Percentiles rank a stretch among this genome's conserved stretches.
Conservation (phyloP, 1,140 invertebrate species). For the Hyphantria cunea region DNA sequence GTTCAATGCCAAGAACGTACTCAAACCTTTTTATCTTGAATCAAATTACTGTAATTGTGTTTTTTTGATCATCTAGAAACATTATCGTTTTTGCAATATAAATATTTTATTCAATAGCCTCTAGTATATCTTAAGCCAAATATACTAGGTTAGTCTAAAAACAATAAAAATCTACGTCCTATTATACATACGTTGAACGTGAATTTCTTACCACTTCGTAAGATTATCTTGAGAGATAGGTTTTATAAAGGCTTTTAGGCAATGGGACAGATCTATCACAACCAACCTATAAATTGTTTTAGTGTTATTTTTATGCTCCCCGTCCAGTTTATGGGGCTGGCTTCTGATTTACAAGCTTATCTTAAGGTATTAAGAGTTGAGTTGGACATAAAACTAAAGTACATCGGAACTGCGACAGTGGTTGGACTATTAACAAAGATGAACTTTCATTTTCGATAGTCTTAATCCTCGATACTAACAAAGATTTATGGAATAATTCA, state of each 20-base stretch:
- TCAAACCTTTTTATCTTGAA: too few species aligned
- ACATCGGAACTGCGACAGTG: not conserved
- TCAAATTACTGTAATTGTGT: too few species aligned
- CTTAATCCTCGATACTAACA: not conserved
- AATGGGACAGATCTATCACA: slow-evolving; percentile 19
- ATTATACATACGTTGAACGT: not conserved
- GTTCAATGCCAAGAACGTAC: too few species aligned
- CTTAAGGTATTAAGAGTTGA: not conserved
- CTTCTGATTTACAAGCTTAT: slow-evolving; percentile 20
- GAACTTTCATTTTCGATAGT: not conserved
- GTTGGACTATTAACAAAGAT: not conserved
- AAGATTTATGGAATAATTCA: too few species aligned
- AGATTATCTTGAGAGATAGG: not conserved
- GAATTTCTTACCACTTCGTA: not conserved
- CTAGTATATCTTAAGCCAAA: too few species aligned
- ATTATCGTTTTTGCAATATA: too few species aligned
- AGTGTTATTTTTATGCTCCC: slow-evolving; percentile 19
- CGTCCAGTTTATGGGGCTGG: slow-evolving; percentile 7
- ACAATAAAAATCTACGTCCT: too few species aligned
- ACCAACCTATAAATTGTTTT: slow-evolving; percentile 25
- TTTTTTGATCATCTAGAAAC: too few species aligned
- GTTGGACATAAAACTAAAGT: not conserved
- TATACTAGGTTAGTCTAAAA: too few species aligned
- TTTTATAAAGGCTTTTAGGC: slow-evolving; percentile 17
- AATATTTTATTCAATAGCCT: too few species aligned